phyloP scores from a whole-genome alignment of 2,113 vertebrate genomes.

The Bubo bubo region DNA sequence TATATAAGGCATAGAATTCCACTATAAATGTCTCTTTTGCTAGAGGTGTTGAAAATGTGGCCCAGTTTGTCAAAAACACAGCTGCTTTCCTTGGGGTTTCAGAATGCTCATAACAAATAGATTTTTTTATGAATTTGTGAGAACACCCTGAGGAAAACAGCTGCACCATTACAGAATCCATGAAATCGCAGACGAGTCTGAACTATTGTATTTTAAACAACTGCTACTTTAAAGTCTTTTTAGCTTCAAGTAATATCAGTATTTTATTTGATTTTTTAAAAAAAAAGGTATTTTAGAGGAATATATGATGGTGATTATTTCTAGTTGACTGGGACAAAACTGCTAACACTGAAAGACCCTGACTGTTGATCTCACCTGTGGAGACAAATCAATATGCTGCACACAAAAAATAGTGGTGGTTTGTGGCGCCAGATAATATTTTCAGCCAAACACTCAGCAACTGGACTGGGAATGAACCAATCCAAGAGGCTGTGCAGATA shows the following conservation, averaged over 20 bases:
- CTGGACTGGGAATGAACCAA: neutral
- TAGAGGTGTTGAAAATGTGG: slow-evolving; percentile 79
- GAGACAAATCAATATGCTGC: neutral
- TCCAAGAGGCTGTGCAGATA: neutral
- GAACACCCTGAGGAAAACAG: slow-evolving; percentile 80
- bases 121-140: slow-evolving; percentile 73
- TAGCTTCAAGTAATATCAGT: neutral
- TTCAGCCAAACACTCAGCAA: neutral
- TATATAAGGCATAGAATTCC: slow-evolving; percentile 63
- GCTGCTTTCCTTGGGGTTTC: slow-evolving; percentile 77
- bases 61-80: slow-evolving; percentile 80
- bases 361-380: neutral
- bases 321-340: neutral
- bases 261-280: neutral
- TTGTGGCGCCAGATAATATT: neutral
- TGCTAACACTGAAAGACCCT: neutral
- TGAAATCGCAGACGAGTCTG: slow-evolving; percentile 74
- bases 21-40: slow-evolving; percentile 73
- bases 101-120: slow-evolving; percentile 71
- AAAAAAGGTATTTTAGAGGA: neutral
- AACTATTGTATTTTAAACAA: slow-evolving; percentile 76
- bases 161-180: slow-evolving; percentile 76
- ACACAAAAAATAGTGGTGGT: neutral
- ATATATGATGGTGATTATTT: neutral
- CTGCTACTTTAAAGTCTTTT: slow-evolving; percentile 53